Evolutionary conservation across 2,888 invertebrate species (phyloP).

Genomic region (Drosophila limbata): DNA sequence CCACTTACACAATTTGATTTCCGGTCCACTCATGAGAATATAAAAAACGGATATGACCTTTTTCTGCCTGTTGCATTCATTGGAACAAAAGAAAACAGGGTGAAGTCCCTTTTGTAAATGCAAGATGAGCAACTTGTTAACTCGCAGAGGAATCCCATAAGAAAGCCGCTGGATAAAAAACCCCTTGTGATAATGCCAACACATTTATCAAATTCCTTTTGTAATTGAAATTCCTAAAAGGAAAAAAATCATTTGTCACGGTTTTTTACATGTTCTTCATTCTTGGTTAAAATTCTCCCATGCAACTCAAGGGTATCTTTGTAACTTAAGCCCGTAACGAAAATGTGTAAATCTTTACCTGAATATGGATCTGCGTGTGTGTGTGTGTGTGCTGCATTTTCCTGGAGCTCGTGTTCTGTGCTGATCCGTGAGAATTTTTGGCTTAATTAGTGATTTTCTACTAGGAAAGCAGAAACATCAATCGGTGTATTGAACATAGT

Average conservation of each 20-base stretch:
- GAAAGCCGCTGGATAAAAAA: background rate
- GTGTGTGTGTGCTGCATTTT: slow-evolving; percentile 12
- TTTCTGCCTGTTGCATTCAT: slow-evolving; percentile 9
- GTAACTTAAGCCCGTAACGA: slow-evolving; percentile 5
- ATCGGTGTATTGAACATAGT: background rate
- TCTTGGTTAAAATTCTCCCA: background rate
- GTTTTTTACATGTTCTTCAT: slow-evolving; percentile 2
- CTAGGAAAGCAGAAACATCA: slow-evolving; percentile 49
- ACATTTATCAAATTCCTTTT: slow-evolving; percentile 14
- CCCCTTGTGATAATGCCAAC: background rate
- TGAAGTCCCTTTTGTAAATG: slow-evolving; percentile 7
- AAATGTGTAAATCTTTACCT: slow-evolving; percentile 16
- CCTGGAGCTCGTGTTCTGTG: slow-evolving; percentile 15
- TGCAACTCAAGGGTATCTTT: slow-evolving; percentile 6
- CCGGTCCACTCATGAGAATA: background rate
- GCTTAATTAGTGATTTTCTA: slow-evolving; percentile 59
- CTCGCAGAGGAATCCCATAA: background rate
- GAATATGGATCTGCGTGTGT: background rate
- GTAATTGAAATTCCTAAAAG: slow-evolving; percentile 17
- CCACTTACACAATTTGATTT: background rate
- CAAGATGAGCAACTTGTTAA: background rate
- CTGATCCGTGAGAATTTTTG: slow-evolving; percentile 51
- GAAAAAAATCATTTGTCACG: slow-evolving; percentile 9
- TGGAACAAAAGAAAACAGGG: background rate
- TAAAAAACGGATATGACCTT: background rate